Percentiles rank a stretch among this genome's conserved stretches.
phyloP scores from a whole-genome alignment of 2,888 invertebrate species.

The Drosophila heteroneura region DNA sequence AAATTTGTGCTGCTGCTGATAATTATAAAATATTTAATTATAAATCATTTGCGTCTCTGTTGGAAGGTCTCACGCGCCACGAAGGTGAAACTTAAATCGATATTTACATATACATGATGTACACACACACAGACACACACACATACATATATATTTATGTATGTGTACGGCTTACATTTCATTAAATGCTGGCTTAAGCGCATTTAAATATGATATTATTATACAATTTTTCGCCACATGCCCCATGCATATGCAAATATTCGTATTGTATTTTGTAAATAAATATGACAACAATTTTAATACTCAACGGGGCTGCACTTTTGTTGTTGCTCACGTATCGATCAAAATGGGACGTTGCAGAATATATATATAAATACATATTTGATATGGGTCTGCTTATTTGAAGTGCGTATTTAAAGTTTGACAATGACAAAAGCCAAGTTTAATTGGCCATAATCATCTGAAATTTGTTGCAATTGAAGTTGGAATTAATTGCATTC shows the following conservation, averaged over 20 bases:
- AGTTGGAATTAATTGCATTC: conserved; percentile 15
- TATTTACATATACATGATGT: conserved; percentile 18
- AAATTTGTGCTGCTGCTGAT: conserved; percentile 35
- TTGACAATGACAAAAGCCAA: conserved; percentile 25
- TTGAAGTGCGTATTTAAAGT: conserved; percentile 28
- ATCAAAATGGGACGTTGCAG: conserved; percentile 25
- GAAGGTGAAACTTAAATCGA: conserved; percentile 72
- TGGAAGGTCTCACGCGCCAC: conserved; percentile 72
- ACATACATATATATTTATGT: not conserved
- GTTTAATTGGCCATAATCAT: conserved; percentile 22
- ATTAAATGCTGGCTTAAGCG: conserved; percentile 72
- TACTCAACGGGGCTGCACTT: conserved; percentile 5
- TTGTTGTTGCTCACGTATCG: conserved; percentile 38
- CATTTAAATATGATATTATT: conserved; percentile 73
- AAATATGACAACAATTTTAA: conserved; percentile 53
- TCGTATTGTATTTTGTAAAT: conserved; percentile 67
- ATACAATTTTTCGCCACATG: conserved; percentile 56
- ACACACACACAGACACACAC: not conserved
- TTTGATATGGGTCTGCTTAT: conserved; percentile 8
- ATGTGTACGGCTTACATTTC: conserved; percentile 64
- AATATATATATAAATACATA: not conserved
- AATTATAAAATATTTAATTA: conserved; percentile 80
- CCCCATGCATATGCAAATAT: conserved; percentile 64
- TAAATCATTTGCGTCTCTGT: conserved; percentile 67
- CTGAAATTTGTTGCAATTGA: conserved; percentile 20